These are phyloP conservation scores for Molossus molossus DNA, from an alignment of 2,797 vertebrate genomes.

Conservation along the genomic window DNA sequence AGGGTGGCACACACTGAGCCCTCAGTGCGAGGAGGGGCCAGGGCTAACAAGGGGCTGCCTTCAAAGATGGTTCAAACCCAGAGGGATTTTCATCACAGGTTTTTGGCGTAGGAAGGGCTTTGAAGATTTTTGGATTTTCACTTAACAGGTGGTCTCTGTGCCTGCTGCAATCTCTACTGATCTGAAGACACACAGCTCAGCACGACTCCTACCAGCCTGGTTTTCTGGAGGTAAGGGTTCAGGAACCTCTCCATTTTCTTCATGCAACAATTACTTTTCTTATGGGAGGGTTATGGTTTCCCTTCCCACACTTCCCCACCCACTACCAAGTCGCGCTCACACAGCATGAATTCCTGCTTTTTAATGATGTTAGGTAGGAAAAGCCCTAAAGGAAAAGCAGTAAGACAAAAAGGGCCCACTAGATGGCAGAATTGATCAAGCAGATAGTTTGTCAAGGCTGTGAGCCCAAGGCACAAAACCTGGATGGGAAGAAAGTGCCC, in stretches of 20 bases:
- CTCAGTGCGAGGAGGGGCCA: slow-evolving; percentile 76
- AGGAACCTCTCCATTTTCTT: slow-evolving; percentile 73
- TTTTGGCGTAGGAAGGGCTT: slow-evolving; percentile 87
- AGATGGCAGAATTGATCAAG: slow-evolving; percentile 90
- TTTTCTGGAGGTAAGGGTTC: slow-evolving; percentile 85
- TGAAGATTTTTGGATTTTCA: slow-evolving; percentile 91
- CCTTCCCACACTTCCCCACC: slow-evolving; percentile 6
- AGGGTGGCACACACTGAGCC: slow-evolving; percentile 64
- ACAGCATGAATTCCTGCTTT: slow-evolving; percentile 38
- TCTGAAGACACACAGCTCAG: slow-evolving; percentile 82
- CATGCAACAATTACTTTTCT: slow-evolving; percentile 70
- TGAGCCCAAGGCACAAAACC: background rate
- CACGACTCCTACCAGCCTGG: slow-evolving; percentile 79
- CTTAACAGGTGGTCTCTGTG: slow-evolving; percentile 90
- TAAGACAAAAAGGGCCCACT: slow-evolving; percentile 78
- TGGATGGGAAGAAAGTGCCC: slow-evolving; percentile 26
- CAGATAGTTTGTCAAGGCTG: slow-evolving; percentile 22
- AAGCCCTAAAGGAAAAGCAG: background rate
- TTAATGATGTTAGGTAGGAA: background rate
- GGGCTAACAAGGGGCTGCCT: slow-evolving; percentile 84
- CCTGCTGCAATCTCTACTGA: slow-evolving; percentile 83
- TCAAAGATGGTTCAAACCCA: slow-evolving; percentile 88
- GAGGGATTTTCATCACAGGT: slow-evolving; percentile 86
- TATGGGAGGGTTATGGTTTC: slow-evolving; percentile 67
- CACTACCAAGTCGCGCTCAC: slow-evolving; percentile 26